Percentiles rank a stretch among this genome's conserved stretches.
Conservation (phyloP, 64 coral and sea anemone species). For the Stylophora pistillata region DNA sequence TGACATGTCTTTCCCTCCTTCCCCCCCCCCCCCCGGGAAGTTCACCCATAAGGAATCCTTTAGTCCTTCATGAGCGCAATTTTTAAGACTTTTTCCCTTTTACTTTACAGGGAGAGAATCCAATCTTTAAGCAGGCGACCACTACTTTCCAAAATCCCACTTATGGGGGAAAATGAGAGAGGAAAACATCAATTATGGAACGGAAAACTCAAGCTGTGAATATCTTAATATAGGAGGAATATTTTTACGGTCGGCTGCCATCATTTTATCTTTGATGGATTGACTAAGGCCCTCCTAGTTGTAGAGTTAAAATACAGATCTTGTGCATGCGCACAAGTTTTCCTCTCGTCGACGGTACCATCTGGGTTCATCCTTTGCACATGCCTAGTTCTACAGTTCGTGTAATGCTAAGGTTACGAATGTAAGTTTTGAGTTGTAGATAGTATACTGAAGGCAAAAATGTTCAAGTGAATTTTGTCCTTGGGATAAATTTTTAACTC, state of each 20-base stretch:
- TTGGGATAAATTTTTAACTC: neutral
- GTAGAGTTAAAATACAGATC: neutral
- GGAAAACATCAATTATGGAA: neutral
- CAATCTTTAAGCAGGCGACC: constrained; percentile 98
- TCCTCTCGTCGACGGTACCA: too few species aligned
- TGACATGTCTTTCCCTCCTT: too few species aligned
- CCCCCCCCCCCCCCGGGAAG: too few species aligned
- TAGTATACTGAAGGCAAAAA: neutral
- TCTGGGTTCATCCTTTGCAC: too few species aligned
- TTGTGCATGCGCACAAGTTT: neutral
- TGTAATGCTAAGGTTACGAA: neutral
- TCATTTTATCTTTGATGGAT: neutral
- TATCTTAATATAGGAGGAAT: neutral
- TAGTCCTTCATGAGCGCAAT: neutral
- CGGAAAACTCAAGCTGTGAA: neutral
- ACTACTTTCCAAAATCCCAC: constrained; percentile 98
- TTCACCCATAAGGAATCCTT: neutral
- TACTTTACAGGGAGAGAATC: constrained; percentile 86
- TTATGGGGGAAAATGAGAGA: constrained; percentile 82
- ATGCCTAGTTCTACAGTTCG: too few species aligned
- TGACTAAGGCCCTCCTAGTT: neutral
- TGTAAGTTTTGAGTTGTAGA: neutral
- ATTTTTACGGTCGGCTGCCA: neutral
- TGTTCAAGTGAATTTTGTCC: neutral
- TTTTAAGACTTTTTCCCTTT: neutral